These are phyloP conservation scores for Halictus ligatus DNA, from an alignment of 2,888 invertebrate species.

Conservation along the genomic window DNA sequence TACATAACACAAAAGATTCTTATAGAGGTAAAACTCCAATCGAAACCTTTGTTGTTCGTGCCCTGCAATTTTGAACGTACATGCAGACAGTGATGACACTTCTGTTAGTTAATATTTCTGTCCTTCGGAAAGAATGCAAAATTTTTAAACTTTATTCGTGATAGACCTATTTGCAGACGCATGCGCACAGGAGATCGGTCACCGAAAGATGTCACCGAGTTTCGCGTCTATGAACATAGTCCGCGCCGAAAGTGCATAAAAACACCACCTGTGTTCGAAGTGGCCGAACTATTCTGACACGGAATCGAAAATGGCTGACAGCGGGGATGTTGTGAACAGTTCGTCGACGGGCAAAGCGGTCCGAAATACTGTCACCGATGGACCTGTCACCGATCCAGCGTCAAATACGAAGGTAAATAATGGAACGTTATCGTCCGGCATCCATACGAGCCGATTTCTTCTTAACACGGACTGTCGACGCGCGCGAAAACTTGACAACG, in stretches of 20 bases:
- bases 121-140: neutral
- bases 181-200: neutral
- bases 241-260: constrained; percentile 36
- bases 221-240: neutral
- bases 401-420: constrained; percentile 86
- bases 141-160: neutral
- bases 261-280: constrained; percentile 48
- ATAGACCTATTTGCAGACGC: neutral
- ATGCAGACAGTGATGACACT: neutral
- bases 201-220: neutral
- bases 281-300: constrained; percentile 50
- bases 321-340: constrained; percentile 78
- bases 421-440: neutral
- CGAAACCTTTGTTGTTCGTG: neutral
- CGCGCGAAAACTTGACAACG: constrained; percentile 24
- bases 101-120: neutral
- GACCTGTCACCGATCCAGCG: constrained; percentile 92
- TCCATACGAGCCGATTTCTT: neutral
- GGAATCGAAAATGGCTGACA: constrained; percentile 82
- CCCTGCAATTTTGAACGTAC: neutral
- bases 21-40: neutral
- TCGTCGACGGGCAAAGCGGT: constrained; percentile 79
- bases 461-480: constrained; percentile 8
- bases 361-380: constrained; percentile 87
- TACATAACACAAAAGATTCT: neutral